These are phyloP conservation scores for Falco punctatus DNA, from an alignment of 2,113 vertebrate genomes.

Conservation along the genomic window DNA sequence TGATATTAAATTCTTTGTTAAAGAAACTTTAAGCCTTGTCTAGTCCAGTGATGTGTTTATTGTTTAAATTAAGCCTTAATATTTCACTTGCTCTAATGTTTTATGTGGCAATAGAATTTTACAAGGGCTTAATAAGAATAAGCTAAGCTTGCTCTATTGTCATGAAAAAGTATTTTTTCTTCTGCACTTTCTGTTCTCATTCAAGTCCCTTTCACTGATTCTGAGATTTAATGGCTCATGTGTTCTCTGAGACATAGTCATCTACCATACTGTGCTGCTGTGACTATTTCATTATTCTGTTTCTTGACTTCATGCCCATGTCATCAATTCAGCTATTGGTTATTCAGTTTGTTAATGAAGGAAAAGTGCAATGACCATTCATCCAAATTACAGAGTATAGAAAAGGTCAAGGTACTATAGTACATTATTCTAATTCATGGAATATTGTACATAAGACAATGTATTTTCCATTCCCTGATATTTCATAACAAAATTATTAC, in stretches of 20 bases:
- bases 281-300: conserved; percentile 37
- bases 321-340: conserved; percentile 29
- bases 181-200: background rate
- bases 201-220: background rate
- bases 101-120: conserved; percentile 38
- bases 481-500: conserved; percentile 52
- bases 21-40: conserved; percentile 56
- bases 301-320: conserved; percentile 31
- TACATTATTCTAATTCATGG: conserved; percentile 45
- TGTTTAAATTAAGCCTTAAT: conserved; percentile 53
- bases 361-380: conserved; percentile 26
- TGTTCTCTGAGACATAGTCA: conserved; percentile 1
- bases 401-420: conserved; percentile 57
- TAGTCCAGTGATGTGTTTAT: conserved; percentile 45
- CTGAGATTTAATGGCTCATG: conserved; percentile 26
- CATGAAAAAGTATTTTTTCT: background rate
- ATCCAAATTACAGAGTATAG: conserved; percentile 57
- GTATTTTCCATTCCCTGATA: conserved; percentile 8
- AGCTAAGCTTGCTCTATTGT: background rate
- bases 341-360: conserved; percentile 43
- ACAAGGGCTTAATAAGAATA: background rate
- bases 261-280: background rate
- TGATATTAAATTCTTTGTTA: conserved; percentile 56
- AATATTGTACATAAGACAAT: background rate
- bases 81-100: conserved; percentile 29